Conservation (phyloP, 2,888 invertebrate species). For the Netelia fuscicornis region DNA sequence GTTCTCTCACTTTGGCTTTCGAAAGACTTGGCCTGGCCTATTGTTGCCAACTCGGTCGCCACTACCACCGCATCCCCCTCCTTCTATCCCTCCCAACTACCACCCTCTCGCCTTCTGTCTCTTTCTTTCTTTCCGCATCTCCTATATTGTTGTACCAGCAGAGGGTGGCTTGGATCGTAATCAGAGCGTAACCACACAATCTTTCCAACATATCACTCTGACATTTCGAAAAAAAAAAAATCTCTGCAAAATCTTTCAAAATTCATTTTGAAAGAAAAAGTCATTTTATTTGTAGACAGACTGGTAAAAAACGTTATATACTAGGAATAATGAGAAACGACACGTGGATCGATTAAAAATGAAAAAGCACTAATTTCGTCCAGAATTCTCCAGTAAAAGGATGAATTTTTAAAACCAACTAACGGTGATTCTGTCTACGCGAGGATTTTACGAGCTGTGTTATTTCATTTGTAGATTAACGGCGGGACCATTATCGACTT, state of each 20-base stretch:
- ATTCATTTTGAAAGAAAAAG: too few species aligned
- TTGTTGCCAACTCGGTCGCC: constrained; percentile 66
- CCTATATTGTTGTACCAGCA: constrained; percentile 42
- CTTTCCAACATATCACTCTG: constrained; percentile 44
- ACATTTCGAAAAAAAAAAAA: constrained; percentile 10
- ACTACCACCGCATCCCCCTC: constrained; percentile 2
- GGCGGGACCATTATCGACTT: background rate
- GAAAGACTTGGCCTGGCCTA: constrained; percentile 65
- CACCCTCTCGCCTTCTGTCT: background rate
- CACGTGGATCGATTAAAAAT: too few species aligned
- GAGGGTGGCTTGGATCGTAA: constrained; percentile 57
- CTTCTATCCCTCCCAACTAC: background rate
- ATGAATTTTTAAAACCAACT: too few species aligned
- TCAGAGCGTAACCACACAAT: constrained; percentile 53
- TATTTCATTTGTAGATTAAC: too few species aligned
- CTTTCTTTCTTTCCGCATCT: background rate
- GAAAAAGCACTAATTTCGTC: too few species aligned
- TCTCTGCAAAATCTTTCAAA: background rate
- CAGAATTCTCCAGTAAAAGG: too few species aligned
- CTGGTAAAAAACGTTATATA: too few species aligned
- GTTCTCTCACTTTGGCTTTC: constrained; percentile 68
- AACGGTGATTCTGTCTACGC: too few species aligned
- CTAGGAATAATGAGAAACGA: too few species aligned
- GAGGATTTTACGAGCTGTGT: too few species aligned
- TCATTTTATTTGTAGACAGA: background rate